Base-by-base conservation (phyloP, 92 coral and sea anemone genomes). In the Ricordea florida region DNA sequence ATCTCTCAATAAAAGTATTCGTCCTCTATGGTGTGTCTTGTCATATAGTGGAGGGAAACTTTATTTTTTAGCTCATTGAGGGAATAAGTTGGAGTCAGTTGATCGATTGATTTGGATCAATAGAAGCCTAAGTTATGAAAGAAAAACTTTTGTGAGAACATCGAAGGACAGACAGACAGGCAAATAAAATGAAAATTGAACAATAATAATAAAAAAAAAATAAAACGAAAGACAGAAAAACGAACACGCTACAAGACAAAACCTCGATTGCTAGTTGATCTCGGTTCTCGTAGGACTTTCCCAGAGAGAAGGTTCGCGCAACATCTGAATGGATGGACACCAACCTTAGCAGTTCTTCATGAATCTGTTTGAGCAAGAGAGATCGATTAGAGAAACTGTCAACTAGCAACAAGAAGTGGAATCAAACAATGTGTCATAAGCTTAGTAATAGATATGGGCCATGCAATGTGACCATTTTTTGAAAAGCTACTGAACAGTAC, bases 211-310 rank as follows among this genome's bases (percentile, higher is more conserved):
- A n/a, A n/a, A n/a, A n/a, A n/a, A n/a, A n/a, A n/a, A n/a, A n/a
- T n/a, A n/a, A n/a, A n/a, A n/a, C 9, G 45, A 38, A 9, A 52
- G n/a, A 11, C 16, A 26, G 56, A 16, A 6, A 16, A 58, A 25
- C n/a, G 20, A 6, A 7, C 4, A 15, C 10, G 56, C 2, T 30
- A 38, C 42, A 49, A n/a, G n/a, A n/a, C n/a, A n/a, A n/a, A 11
- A 88, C 93, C 90, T 84, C 72, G 14, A 88, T 84, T 5, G 93
- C 93, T 8, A 88, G 59, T 46, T 76, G 79, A 0, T 84, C 87
- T 24, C 93, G 76, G 17, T 23, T 10, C 46, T 88, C 77, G 60
- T 78, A 34, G 0, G 93, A 88, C 20, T 66, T 72, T 22, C 93
- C 93, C 44, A 88, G 48, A 49, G 8, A 72, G 57, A 88, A 28